Percentiles rank a stretch among this genome's conserved stretches.
phyloP scores from a whole-genome alignment of 2,113 vertebrate species.

The Lophochroa leadbeateri region DNA sequence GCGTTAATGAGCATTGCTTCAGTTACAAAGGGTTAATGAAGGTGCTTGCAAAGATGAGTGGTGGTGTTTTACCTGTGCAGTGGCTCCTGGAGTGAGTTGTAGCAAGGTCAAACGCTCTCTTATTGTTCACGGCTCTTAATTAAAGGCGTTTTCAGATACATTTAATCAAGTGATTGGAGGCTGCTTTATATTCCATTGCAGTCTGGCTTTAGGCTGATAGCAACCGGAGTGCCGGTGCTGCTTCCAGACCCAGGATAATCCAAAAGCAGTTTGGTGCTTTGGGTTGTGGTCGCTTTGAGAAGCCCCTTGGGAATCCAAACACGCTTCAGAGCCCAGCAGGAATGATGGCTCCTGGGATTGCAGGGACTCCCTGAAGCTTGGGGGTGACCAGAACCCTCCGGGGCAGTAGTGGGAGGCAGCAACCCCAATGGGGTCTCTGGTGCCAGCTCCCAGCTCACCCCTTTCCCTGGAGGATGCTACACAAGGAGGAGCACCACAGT shows the following conservation, averaged over 20 bases:
- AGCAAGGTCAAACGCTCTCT: neutral
- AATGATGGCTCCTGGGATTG: accelerated
- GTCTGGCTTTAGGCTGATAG: neutral
- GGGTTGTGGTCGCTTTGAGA: neutral
- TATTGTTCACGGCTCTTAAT: neutral
- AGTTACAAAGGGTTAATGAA: neutral
- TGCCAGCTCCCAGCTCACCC: accelerated
- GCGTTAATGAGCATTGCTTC: neutral
- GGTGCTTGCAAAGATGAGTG: neutral
- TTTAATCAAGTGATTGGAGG: neutral
- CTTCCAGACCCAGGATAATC: neutral
- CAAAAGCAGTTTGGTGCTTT: neutral
- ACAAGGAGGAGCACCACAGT: accelerated
- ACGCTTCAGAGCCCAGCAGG: neutral
- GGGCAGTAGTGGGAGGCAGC: neutral
- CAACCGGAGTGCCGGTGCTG: neutral
- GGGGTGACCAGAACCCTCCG: neutral
- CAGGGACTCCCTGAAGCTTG: neutral
- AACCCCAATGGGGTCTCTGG: neutral
- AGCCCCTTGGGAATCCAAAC: neutral
- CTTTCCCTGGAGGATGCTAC: neutral
- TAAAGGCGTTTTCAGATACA: neutral
- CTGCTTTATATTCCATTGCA: neutral
- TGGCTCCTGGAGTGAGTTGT: neutral
- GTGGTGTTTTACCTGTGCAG: neutral